Conservation (phyloP, 2,113 vertebrate genomes). For the Marcusenius ussheri region DNA sequence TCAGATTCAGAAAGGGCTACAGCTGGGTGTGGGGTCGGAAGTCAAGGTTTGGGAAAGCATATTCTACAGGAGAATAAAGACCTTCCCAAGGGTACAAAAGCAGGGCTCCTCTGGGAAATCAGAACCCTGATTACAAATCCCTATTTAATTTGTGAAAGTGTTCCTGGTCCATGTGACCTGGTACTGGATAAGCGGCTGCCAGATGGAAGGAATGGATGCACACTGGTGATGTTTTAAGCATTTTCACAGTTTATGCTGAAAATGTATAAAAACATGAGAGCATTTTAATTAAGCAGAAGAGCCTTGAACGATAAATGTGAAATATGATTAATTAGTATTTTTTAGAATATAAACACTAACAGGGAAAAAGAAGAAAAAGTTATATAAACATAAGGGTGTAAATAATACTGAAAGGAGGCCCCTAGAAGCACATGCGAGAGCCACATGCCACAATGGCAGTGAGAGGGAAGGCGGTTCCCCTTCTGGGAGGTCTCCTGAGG, state of each 20-base stretch:
- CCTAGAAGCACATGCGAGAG: not conserved
- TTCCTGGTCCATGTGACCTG: not conserved
- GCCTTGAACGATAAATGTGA: not conserved
- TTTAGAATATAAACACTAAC: not conserved
- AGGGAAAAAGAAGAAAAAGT: not conserved
- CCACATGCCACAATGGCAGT: not conserved
- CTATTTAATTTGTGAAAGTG: not conserved
- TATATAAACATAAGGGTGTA: not conserved
- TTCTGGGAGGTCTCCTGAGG: constrained; percentile 9
- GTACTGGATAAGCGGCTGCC: not conserved
- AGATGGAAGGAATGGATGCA: not conserved
- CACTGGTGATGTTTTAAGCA: not conserved
- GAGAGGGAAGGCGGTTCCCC: not conserved
- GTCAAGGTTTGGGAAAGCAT: not conserved
- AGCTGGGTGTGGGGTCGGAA: not conserved
- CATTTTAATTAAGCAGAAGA: not conserved
- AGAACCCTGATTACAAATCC: not conserved
- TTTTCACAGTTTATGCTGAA: not conserved
- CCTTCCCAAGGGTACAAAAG: not conserved
- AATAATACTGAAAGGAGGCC: not conserved
- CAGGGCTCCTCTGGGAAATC: not conserved
- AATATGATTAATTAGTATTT: not conserved
- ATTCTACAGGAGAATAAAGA: not conserved
- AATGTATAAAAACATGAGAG: not conserved
- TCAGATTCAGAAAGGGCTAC: not conserved